Conservation (phyloP, 2,888 invertebrate species). For the Acrocyrtus sp. region DNA sequence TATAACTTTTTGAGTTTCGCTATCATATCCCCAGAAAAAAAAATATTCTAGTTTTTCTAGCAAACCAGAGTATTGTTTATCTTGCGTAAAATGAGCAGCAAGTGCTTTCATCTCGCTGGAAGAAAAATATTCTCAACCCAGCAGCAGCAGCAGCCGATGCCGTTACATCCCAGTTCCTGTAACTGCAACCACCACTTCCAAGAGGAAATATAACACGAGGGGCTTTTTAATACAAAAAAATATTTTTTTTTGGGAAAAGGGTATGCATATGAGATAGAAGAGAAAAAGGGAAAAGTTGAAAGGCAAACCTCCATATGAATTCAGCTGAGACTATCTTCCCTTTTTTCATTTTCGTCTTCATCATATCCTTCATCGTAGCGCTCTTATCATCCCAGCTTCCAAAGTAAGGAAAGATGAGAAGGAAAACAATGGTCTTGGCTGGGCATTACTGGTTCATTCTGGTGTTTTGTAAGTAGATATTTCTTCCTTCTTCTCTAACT, state of each 20-base stretch:
- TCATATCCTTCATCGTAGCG: slow-evolving; percentile 30
- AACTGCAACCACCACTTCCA: not conserved
- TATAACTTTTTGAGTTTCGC: no score
- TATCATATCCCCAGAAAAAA: no score
- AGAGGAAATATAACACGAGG: not conserved
- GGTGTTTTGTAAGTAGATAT: slow-evolving; percentile 60
- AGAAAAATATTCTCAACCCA: slow-evolving; percentile 23
- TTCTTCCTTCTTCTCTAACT: no score
- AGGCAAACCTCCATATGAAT: no score
- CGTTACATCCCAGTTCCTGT: not conserved
- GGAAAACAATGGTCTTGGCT: slow-evolving; percentile 62
- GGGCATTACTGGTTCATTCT: slow-evolving; percentile 62
- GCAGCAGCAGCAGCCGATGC: no score
- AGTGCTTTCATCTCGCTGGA: slow-evolving; percentile 28
- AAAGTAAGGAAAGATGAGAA: slow-evolving; percentile 50
- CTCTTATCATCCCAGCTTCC: slow-evolving; percentile 22
- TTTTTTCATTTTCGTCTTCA: slow-evolving; percentile 15
- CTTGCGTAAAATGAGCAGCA: slow-evolving; percentile 43
- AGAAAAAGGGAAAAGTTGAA: not conserved
- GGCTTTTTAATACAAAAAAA: no score
- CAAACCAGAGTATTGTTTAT: slow-evolving; percentile 33
- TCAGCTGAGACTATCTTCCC: not conserved
- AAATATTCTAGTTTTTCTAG: no score
- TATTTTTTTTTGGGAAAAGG: no score
- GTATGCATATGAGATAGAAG: not conserved